Evolutionary conservation across 2,113 vertebrate genomes (phyloP), one percentile per base, ranked within the genome.

Genomic region (Catharus fuscescens): DNA sequence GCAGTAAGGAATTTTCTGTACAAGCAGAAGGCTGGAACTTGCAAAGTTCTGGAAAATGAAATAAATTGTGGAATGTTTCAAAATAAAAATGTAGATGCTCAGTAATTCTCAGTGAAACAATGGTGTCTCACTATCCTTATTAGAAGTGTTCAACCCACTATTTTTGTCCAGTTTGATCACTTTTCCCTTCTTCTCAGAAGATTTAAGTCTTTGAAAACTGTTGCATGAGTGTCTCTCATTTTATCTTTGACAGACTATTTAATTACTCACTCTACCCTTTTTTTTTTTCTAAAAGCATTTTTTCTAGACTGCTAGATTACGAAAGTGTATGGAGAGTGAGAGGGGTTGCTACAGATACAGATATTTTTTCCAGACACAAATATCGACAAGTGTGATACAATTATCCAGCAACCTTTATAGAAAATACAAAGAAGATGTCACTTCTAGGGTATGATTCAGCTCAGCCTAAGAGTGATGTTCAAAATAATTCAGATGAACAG

Each of bases 341-440:
- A 12, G 10, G 20, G 6, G 2, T n/a, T 48, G 45, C 36, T 28
- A 40, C 17, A 53, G 38, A 34, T 32, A 32, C 19, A 44, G 28
- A 15, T 24, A 36, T 53, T 26, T 62, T 52, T 52, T 66, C 83
- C 42, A 40, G 45, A 50, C 28, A 40, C 19, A 66, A 38, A 7
- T 29, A 70, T 31, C 2, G 1, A 12, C n/a, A 79, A 52, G 11
- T 25, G n/a, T 1, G 0, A 26, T 66, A 20, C 0, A 61, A 38
- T 59, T 36, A 53, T 32, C n/a, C 26, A 70, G 31, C 11, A 71
- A 21, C 18, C 31, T 65, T 70, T n/a, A 32, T 3, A 78, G 28
- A 28, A 32, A 53, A 10, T 1, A 65, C 44, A 70, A 76, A 62
- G 9, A 25, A 69, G 78, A 78, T 13, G 18, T 12, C 28, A 53